These are phyloP conservation scores for Pterostichus madidus DNA, from an alignment of 2,888 invertebrate genomes.

Conservation along the genomic window DNA sequence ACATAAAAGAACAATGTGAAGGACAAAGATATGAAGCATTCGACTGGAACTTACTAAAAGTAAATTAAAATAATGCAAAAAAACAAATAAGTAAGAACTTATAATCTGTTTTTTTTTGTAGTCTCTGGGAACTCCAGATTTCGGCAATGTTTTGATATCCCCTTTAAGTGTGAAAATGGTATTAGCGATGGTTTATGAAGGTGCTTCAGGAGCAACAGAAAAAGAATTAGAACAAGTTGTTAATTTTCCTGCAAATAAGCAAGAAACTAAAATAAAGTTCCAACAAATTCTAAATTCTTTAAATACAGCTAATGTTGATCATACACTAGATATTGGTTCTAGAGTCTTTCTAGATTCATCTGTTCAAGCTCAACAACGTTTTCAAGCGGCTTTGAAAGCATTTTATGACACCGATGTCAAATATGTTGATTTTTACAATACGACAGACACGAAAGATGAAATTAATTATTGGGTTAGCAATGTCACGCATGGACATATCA, in stretches of 20 bases:
- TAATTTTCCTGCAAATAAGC: constrained; percentile 77
- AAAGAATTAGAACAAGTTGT: constrained; percentile 81
- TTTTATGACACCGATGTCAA: constrained; percentile 85
- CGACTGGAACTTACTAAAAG: constrained; percentile 84
- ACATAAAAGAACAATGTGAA: constrained; percentile 21
- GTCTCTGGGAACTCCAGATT: constrained; percentile 79
- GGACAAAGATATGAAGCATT: constrained; percentile 78
- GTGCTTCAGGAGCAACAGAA: constrained; percentile 82
- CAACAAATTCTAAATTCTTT: constrained; percentile 58
- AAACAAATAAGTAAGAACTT: constrained; percentile 34
- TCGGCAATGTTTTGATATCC: constrained; percentile 85
- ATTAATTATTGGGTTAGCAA: constrained; percentile 91
- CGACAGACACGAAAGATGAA: constrained; percentile 79
- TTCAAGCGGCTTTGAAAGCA: constrained; percentile 81
- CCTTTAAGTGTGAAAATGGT: constrained; percentile 88
- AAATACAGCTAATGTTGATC: constrained; percentile 73
- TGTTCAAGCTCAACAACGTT: constrained; percentile 81
- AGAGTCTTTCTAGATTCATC: constrained; percentile 82
- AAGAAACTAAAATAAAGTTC: constrained; percentile 47
- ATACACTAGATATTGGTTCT: constrained; percentile 83
- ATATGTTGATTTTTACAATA: constrained; percentile 81
- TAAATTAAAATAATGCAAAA: constrained; percentile 71
- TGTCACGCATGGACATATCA: constrained; percentile 87
- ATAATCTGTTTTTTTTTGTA: constrained; percentile 73
- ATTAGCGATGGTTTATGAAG: constrained; percentile 86